A percentile compares a stretch with the other conserved stretches of the same genome.
Conservation (phyloP, 2,888 invertebrate genomes). For the Acronicta alni region DNA sequence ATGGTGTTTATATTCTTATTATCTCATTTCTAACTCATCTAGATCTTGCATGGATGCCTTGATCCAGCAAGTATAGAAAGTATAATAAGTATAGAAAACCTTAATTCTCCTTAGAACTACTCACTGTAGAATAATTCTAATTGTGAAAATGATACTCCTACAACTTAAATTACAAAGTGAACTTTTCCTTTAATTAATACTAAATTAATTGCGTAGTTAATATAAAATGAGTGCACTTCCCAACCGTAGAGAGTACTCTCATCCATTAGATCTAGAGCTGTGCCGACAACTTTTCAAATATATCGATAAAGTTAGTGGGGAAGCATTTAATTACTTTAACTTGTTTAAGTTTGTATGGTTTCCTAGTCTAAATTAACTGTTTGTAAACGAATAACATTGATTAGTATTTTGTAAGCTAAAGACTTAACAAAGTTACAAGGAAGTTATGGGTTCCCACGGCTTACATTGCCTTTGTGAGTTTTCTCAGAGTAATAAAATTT, state of each 20-base stretch:
- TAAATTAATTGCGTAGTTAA: slow-evolving; percentile 2
- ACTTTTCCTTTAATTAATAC: slow-evolving; percentile 15
- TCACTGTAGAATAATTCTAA: no score
- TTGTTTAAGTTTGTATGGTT: slow-evolving; percentile 30
- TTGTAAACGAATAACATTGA: slow-evolving; percentile 10
- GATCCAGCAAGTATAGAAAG: no score
- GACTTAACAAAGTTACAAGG: not conserved
- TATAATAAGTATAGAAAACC: no score
- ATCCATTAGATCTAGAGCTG: slow-evolving; percentile 42
- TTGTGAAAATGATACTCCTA: no score
- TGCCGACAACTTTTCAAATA: slow-evolving; percentile 41
- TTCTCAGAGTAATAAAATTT: not conserved
- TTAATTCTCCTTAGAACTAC: no score
- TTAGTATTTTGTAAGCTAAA: slow-evolving; percentile 13
- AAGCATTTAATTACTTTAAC: slow-evolving; percentile 48
- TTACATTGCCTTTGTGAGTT: not conserved
- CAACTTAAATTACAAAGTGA: not conserved
- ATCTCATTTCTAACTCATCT: no score
- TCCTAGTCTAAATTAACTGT: slow-evolving; percentile 32
- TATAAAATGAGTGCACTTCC: slow-evolving; percentile 24
- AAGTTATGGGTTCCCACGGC: slow-evolving; percentile 8
- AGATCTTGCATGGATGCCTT: no score
- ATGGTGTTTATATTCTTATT: no score
- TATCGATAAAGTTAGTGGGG: slow-evolving; percentile 44
- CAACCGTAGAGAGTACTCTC: slow-evolving; percentile 22